Base-by-base conservation (phyloP, 2,113 vertebrate species). In the Platycercus adscitus region DNA sequence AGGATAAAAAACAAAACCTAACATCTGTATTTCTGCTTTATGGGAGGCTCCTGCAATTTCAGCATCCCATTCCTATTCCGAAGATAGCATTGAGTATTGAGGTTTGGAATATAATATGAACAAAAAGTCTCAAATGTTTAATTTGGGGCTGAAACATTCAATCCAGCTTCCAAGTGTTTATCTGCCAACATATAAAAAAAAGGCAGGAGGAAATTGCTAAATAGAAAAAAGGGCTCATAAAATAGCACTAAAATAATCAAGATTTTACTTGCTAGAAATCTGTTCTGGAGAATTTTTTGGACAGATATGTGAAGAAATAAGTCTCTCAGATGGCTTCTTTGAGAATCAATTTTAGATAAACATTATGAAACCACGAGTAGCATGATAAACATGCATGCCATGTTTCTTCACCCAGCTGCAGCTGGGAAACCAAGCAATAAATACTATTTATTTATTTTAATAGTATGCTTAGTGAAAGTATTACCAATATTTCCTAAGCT, bases 401-500 rank as follows among this genome's bases (percentile, higher is more conserved):
- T 83, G 94, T 95, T 97, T 96, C 95, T 96, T 97, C 88, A 95
- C 80, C 88, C 91, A 96, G 92, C 81, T 93, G 83, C 89, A 98
- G 93, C 97, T 96, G 81, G 87, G 66, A 96, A 97, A 96, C 80
- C 52, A 77, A 97, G 96, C 97, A 98, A 97, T 98, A 98, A 98
- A 98, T 98, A 98, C 97, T 96, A 97, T 97, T 98, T 98, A 98
- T 98, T 98, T 98, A 98, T 98, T 98, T 98, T 98, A 98, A 98
- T 98, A 98, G 96, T 97, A 97, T 98, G 97, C 97, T 98, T 98
- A 97, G 95, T 97, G 93, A 97, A 98, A 98, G 96, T 97, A 97
- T 98, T 98, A 97, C 97, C 95, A 97, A 96, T 98, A 98, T 97
- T 98, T 98, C 77, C 95, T 91, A 95, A 95, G 97, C 97, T 97